Evolutionary conservation across 64 coral and sea anemone species (phyloP).

Genomic region (Dendrophyllia cribrosa): DNA sequence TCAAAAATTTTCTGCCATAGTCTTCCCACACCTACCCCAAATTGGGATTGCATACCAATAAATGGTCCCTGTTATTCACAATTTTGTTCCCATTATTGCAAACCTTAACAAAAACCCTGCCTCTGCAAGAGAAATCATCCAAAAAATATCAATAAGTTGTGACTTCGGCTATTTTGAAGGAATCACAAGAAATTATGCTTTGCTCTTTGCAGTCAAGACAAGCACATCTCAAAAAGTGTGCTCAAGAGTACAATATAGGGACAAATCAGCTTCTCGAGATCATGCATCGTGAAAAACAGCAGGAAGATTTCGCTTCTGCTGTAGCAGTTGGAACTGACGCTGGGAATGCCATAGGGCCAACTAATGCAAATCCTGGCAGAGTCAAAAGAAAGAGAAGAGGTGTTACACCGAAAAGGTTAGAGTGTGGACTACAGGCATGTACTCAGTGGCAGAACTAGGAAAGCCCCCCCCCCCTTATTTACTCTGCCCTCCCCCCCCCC

Average conservation of each 20-base stretch:
- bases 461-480: too few species aligned
- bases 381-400: slow-evolving; percentile 38
- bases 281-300: slow-evolving; percentile 27
- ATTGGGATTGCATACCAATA: too few species aligned
- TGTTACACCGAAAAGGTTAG: neutral
- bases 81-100: too few species aligned
- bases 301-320: neutral
- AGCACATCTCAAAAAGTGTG: slow-evolving; percentile 91
- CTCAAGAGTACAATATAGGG: slow-evolving; percentile 81
- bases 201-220: slow-evolving; percentile 65
- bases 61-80: too few species aligned
- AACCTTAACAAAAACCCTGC: too few species aligned
- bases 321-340: neutral
- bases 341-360: neutral
- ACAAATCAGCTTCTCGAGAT: slow-evolving; percentile 75
- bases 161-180: too few species aligned
- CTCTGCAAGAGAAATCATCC: too few species aligned
- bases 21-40: too few species aligned
- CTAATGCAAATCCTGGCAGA: neutral
- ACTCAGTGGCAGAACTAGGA: too few species aligned
- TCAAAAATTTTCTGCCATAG: too few species aligned
- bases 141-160: too few species aligned
- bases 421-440: neutral
- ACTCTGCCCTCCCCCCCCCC: too few species aligned
- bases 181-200: neutral